phyloP scores from a whole-genome alignment of 1,140 invertebrate species.

The Triops cancriformis region DNA sequence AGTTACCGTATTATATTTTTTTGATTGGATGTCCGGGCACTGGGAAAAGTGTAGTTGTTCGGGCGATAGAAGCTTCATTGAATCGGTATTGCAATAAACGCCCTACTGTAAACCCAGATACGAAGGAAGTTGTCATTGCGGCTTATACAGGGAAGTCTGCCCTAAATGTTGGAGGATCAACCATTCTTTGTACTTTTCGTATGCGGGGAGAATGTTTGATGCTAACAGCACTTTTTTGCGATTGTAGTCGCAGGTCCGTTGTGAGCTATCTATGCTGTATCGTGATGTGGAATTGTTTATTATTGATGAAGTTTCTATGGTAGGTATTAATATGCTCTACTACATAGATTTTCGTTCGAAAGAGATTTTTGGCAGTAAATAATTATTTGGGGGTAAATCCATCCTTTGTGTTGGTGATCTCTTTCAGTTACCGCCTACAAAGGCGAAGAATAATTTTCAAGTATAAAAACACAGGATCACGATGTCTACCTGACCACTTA shows the following conservation, averaged over 20 bases:
- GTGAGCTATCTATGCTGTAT: conserved; percentile 27
- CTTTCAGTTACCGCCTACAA: conserved; percentile 34
- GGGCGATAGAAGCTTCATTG: background rate
- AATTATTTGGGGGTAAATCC: too few species aligned
- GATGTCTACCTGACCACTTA: background rate
- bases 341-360: too few species aligned
- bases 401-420: too few species aligned
- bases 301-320: conserved; percentile 40
- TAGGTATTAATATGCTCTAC: too few species aligned
- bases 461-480: background rate
- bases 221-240: conserved; percentile 26
- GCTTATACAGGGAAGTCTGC: conserved; percentile 39
- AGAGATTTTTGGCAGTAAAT: too few species aligned
- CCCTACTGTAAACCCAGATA: conserved; percentile 16
- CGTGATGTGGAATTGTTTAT: conserved; percentile 36
- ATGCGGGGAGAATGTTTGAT: conserved; percentile 27
- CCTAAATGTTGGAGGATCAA: conserved; percentile 35
- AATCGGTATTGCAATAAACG: background rate
- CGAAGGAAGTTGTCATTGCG: conserved; percentile 32
- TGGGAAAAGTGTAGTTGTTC: conserved; percentile 29
- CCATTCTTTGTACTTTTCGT: conserved; percentile 36
- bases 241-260: conserved; percentile 31
- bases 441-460: conserved; percentile 18
- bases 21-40: conserved; percentile 32
- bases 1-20: conserved; percentile 29